Evolutionary conservation across 2,113 vertebrate genomes (phyloP), one percentile per base, ranked within the genome.

Genomic region (Microtus pennsylvanicus): DNA sequence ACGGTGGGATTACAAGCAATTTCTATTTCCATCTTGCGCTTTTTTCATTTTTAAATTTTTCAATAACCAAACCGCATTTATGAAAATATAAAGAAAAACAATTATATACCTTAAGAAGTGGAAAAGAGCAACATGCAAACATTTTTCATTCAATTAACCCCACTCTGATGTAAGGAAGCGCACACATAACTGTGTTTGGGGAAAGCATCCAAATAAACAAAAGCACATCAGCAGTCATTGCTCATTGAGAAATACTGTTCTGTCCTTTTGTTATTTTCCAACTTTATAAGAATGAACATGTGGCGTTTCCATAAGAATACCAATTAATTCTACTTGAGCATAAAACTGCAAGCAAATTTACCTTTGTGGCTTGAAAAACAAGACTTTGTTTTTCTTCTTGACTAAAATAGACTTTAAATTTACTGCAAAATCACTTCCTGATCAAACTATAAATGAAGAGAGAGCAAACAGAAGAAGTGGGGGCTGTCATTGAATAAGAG

Each of bases 391-490:
- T 94, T 90, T 75, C 16, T 19, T 70, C 55, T 95, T 92, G 47
- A 81, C 63, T 95, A 67, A 93, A 90, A 55, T 75, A 93, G 80
- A 45, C 28, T 93, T 96, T 92, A 92, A 93, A 85, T 88, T 94
- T 95, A 94, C 77, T 92, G 65, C 76, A 86, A 94, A 92, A 94
- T 88, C 87, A 94, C 85, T 95, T 95, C 47, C 75, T 94, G 69
- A 58, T 93, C 70, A 96, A 65, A 93, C 58, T 87, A 55, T 55
- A 89, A 94, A 82, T 89, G 72, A 90, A 92, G 93, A 92, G 19
- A 94, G 76, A 91, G 87, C 45, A 88, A 26, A 45, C 50, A 82
- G 52, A 19, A 35, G 45, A 94, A 90, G 69, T 33, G 22, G 14
- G 10, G 21, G 16, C 82, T 94, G 45, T 82, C 77, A 67, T 24